phyloP scores from a whole-genome alignment of 2,113 vertebrate genomes.

The Rhinoderma darwinii region DNA sequence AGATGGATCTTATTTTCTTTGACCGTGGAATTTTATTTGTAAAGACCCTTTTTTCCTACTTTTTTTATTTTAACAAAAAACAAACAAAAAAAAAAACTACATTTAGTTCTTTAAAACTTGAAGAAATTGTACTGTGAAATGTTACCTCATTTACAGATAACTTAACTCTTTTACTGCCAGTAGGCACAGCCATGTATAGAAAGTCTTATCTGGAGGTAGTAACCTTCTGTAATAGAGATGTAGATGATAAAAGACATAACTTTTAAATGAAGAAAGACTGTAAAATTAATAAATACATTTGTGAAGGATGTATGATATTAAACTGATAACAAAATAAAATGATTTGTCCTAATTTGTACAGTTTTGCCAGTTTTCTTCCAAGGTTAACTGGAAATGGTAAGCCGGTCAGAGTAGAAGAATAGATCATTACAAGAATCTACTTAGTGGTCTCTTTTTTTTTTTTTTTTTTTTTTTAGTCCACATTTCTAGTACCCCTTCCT shows the following conservation, averaged over 20 bases:
- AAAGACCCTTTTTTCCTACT: constrained; percentile 86
- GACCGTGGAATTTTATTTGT: constrained; percentile 86
- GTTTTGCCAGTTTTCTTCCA: constrained; percentile 61
- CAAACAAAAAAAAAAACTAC: constrained; percentile 74
- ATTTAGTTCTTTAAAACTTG: constrained; percentile 95
- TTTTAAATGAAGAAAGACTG: constrained; percentile 84
- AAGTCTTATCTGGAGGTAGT: constrained; percentile 64
- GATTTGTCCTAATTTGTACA: constrained; percentile 84
- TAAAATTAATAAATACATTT: constrained; percentile 84
- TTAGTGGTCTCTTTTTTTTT: no score
- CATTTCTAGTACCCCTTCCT: no score
- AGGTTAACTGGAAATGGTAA: background rate
- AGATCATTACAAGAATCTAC: no score
- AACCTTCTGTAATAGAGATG: constrained; percentile 83
- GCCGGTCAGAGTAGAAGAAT: no score
- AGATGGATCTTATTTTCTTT: constrained; percentile 82
- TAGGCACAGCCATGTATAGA: constrained; percentile 50
- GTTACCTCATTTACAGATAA: constrained; percentile 96
- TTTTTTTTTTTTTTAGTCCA: no score
- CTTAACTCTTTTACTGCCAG: constrained; percentile 64
- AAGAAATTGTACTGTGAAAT: constrained; percentile 99
- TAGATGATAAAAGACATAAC: constrained; percentile 77
- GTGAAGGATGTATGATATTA: constrained; percentile 93
- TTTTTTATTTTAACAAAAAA: constrained; percentile 80
- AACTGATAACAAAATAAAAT: constrained; percentile 92